A percentile compares a stretch with the other conserved stretches of the same genome.
phyloP scores from a whole-genome alignment of 2,888 invertebrate genomes.

The Standfussiana lucernea region DNA sequence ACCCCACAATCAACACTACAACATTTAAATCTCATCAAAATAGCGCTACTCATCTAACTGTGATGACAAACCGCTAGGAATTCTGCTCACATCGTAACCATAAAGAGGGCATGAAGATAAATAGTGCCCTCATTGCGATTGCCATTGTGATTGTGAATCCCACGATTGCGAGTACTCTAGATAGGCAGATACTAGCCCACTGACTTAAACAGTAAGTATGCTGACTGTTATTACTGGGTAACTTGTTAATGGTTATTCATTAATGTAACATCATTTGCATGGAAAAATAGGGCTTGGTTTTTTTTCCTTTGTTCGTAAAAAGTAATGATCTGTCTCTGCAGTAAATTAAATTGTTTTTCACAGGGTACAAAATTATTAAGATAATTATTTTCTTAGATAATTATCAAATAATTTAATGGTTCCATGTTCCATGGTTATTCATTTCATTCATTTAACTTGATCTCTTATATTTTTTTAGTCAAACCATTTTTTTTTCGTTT shows the following conservation, averaged over 20 bases:
- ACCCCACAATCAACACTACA: background rate
- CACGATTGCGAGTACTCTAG: slow-evolving; percentile 52
- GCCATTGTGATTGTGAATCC: slow-evolving; percentile 51
- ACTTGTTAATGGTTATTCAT: slow-evolving; percentile 36
- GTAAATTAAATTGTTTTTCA: background rate
- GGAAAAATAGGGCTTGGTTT: background rate
- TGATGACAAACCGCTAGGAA: slow-evolving; percentile 59
- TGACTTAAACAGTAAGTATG: slow-evolving; percentile 35
- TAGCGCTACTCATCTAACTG: slow-evolving; percentile 41
- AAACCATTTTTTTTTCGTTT: too few species aligned
- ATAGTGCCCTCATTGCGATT: slow-evolving; percentile 51
- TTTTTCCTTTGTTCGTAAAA: background rate
- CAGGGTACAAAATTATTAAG: background rate
- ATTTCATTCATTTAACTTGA: too few species aligned
- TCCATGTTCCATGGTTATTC: too few species aligned
- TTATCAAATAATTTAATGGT: too few species aligned
- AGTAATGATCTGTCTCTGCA: background rate
- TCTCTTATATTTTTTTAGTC: too few species aligned
- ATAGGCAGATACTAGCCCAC: slow-evolving; percentile 43
- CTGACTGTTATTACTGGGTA: slow-evolving; percentile 45
- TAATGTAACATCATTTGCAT: slow-evolving; percentile 7
- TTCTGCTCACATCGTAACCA: slow-evolving; percentile 55
- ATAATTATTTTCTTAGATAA: too few species aligned
- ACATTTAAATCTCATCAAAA: slow-evolving; percentile 28
- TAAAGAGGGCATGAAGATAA: slow-evolving; percentile 53